Evolutionary conservation across 2,113 vertebrate species (phyloP).

Genomic region (Tauraco erythrolophus): DNA sequence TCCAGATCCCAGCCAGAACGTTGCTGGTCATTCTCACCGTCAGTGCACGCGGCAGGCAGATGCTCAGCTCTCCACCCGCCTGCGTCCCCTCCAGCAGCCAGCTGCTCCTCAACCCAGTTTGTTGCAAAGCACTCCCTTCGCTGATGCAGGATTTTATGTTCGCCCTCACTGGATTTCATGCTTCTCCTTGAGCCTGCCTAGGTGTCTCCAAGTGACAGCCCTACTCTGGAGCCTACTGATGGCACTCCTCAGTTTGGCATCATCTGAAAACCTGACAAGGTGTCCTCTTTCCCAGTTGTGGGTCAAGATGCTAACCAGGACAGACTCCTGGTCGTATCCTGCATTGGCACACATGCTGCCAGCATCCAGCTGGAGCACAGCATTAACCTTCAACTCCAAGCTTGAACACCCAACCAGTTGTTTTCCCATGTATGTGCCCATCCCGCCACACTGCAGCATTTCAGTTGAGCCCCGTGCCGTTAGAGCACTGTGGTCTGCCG

Average conservation of each 20-base stretch:
- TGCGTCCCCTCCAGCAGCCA: neutral
- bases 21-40: neutral
- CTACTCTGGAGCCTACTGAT: neutral
- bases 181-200: neutral
- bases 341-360: rapidly evolving
- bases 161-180: neutral
- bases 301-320: neutral
- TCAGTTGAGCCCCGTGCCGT: too few species aligned
- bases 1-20: neutral
- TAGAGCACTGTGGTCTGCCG: neutral
- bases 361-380: rapidly evolving
- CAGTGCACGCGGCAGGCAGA: rapidly evolving
- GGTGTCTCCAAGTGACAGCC: rapidly evolving
- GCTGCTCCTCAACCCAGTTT: rapidly evolving
- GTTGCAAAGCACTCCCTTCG: neutral
- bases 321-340: rapidly evolving
- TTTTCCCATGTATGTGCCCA: neutral
- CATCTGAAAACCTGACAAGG: rapidly evolving
- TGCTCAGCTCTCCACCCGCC: neutral
- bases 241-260: neutral
- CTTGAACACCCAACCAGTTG: too few species aligned
- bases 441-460: rapidly evolving
- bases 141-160: neutral
- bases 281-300: neutral
- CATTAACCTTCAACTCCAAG: neutral